Base-by-base conservation (phyloP, 2,888 invertebrate species). In the Agrochola lota region DNA sequence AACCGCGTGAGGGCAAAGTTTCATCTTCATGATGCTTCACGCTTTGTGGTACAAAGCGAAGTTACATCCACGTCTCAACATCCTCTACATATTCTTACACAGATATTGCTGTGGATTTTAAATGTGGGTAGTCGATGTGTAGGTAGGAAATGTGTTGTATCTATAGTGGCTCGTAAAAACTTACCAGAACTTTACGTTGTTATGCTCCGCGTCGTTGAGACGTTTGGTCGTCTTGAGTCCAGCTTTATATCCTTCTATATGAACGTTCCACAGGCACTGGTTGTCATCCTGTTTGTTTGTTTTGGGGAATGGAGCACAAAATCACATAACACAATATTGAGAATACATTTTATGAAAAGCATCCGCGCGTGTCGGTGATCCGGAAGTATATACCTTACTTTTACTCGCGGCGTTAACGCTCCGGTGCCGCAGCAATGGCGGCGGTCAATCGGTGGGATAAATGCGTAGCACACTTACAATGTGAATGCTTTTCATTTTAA, bases 1-100 rank as follows among this genome's bases (percentile, higher is more conserved):
- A 66, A 59, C 75, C 57, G 26, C 75, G 40, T 23, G 23, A 74
- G 52, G 12, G 7, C 66, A 17, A 52, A 52, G 64, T 66, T 82
- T 23, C 60, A 57, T 26, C 57, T 66, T n/a, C 57, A 59, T 17
- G 23, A 46, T 76, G 43, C n/a, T 55, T 57, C 35, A 35, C 17
- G 35, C 43, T 43, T 35, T 77, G 17, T 26, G 23, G 26, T 72
- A 26, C 23, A 60, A 71, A 35, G 23, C 15, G 8, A 43, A n/a
- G 12, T 59, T 17, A 60, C 4, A 43, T 60, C 1, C 40, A 23
- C 30, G 6, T 71, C 17, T 11, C 12, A 71, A 77, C n/a, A 43
- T 30, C 30, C 20, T n/a, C 20, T n/a, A 20, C 0, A 49, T 57
- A 17, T 26, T 12, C n/a, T 20, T 20, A 59, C 20, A 20, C 20